Conservation (phyloP, 2,888 invertebrate species). For the Lochmaea capreae region DNA sequence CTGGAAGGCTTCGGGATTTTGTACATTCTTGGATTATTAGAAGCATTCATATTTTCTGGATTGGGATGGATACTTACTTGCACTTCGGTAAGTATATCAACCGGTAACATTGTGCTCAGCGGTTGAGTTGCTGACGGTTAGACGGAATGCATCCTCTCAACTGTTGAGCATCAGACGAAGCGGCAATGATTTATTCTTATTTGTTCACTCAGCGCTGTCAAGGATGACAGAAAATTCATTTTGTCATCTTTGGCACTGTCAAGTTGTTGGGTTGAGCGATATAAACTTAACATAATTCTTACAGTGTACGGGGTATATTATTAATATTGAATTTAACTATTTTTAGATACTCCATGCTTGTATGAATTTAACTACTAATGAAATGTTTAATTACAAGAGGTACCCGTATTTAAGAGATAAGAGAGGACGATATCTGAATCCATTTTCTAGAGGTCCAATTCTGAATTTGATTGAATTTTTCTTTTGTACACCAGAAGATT, state of each 20-base stretch:
- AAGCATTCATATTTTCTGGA: slow-evolving; percentile 86
- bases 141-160: too few relatives aligned
- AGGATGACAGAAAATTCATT: too few relatives aligned
- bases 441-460: slow-evolving; percentile 89
- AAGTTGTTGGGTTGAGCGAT: too few relatives aligned
- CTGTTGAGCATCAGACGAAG: too few relatives aligned
- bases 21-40: slow-evolving; percentile 85
- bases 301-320: not conserved
- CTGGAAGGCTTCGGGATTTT: slow-evolving; percentile 86
- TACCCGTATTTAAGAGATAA: slow-evolving; percentile 92
- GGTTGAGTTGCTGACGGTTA: too few relatives aligned
- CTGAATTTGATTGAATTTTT: slow-evolving; percentile 92
- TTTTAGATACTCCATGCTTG: slow-evolving; percentile 88
- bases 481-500: slow-evolving; percentile 84
- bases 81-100: slow-evolving; percentile 77
- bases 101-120: slow-evolving; percentile 28
- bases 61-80: slow-evolving; percentile 90
- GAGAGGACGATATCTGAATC: slow-evolving; percentile 89
- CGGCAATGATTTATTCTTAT: not conserved
- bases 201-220: too few relatives aligned
- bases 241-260: too few relatives aligned
- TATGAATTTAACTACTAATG: slow-evolving; percentile 94
- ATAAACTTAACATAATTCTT: too few relatives aligned
- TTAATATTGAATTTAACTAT: slow-evolving; percentile 32
- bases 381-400: slow-evolving; percentile 93